phyloP scores from a whole-genome alignment of 2,888 invertebrate species.

The Chymomyza amoena region DNA sequence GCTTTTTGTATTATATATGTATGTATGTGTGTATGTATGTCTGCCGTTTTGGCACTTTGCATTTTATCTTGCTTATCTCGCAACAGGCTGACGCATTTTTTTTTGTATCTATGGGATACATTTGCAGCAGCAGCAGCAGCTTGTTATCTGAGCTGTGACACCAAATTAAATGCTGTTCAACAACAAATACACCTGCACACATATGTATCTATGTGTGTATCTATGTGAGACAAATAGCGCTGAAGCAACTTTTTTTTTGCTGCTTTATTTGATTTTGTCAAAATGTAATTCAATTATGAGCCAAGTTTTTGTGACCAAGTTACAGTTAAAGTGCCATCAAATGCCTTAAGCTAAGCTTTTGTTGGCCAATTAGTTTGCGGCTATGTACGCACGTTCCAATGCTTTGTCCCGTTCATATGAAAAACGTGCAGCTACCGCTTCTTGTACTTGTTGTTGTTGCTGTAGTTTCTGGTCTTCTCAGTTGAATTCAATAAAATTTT shows the following conservation, averaged over 20 bases:
- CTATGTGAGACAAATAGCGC: not conserved
- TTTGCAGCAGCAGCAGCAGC: not conserved
- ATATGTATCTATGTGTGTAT: not conserved
- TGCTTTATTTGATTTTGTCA: not conserved
- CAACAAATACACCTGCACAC: not conserved
- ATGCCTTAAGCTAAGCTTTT: not conserved
- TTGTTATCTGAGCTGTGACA: not conserved
- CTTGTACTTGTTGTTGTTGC: not conserved
- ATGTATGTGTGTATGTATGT: not conserved
- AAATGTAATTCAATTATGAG: conserved; percentile 2
- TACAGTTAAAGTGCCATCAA: not conserved
- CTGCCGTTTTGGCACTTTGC: not conserved
- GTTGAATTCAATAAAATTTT: conserved; percentile 5
- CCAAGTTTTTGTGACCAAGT: not conserved
- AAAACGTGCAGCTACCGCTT: not conserved
- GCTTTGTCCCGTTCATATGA: not conserved
- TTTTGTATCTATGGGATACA: conserved; percentile 1
- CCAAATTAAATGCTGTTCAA: not conserved
- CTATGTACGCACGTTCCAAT: not conserved
- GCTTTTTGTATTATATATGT: not conserved
- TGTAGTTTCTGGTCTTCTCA: not conserved
- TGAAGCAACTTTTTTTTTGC: not conserved
- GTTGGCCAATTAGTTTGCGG: not conserved
- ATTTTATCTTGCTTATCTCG: not conserved
- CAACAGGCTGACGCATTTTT: not conserved